Evolutionary conservation across 2,113 vertebrate genomes (phyloP).

Genomic region (Cairina moschata): DNA sequence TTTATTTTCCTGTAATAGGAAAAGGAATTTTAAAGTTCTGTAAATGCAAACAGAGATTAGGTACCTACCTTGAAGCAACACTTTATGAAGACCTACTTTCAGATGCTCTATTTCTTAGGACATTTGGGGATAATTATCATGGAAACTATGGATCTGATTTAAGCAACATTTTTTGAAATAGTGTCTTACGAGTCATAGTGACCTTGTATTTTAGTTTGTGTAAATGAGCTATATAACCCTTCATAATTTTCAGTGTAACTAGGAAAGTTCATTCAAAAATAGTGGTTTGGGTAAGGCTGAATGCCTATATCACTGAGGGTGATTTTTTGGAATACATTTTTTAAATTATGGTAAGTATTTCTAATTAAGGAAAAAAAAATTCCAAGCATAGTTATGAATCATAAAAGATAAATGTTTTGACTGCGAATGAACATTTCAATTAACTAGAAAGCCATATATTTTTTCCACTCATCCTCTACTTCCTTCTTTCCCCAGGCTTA

Average conservation of each 20-base stretch:
- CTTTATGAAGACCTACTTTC: neutral
- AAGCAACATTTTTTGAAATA: neutral
- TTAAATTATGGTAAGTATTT: neutral
- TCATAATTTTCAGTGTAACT: neutral
- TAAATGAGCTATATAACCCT: neutral
- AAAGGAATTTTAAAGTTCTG: neutral
- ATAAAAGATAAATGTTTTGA: neutral
- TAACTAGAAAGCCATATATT: neutral
- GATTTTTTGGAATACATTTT: neutral
- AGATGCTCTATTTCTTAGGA: neutral
- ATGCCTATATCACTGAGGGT: neutral
- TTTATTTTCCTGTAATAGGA: neutral
- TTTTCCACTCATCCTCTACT: neutral
- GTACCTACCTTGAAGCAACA: neutral
- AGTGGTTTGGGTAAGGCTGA: neutral
- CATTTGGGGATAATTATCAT: neutral
- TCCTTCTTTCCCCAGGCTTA: neutral
- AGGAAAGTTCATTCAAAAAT: neutral
- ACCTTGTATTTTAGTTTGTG: neutral
- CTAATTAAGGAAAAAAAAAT: neutral
- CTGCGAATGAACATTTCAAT: neutral
- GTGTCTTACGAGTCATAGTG: neutral
- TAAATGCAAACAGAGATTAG: neutral
- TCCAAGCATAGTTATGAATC: neutral
- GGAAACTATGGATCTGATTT: neutral